These are phyloP conservation scores for Batillaria attramentaria DNA, from an alignment of 1,140 invertebrate genomes.

Conservation along the genomic window DNA sequence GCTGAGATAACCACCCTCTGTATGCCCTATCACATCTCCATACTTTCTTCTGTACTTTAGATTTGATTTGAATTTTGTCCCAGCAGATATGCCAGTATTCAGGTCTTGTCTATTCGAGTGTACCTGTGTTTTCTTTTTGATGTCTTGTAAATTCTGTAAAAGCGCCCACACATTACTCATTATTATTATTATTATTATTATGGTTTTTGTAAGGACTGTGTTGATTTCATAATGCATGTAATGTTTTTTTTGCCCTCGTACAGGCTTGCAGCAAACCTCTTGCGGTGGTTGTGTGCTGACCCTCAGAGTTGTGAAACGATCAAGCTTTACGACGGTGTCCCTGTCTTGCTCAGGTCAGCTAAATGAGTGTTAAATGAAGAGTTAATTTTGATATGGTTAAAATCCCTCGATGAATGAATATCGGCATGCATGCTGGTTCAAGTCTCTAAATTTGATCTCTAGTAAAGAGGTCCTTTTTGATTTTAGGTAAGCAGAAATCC, in stretches of 20 bases:
- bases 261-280: conserved; percentile 70
- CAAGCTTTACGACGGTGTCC: conserved; percentile 70
- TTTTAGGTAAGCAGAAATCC: too few species aligned
- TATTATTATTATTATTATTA: too few species aligned
- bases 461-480: too few species aligned
- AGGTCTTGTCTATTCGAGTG: too few species aligned
- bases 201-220: not conserved
- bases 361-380: not conserved
- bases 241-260: conserved; percentile 41
- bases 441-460: too few species aligned
- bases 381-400: too few species aligned
- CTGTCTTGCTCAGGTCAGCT: conserved; percentile 67
- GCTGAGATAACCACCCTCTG: too few species aligned
- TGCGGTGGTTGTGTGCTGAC: conserved; percentile 68
- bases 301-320: conserved; percentile 64
- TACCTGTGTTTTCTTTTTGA: not conserved
- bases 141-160: not conserved
- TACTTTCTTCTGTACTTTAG: not conserved
- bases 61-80: too few species aligned
- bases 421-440: too few species aligned
- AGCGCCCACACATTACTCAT: not conserved
- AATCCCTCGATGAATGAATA: too few species aligned
- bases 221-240: not conserved
- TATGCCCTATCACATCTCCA: too few species aligned
- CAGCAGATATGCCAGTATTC: too few species aligned